These are phyloP conservation scores for Andrena bucephala DNA, from an alignment of 2,888 invertebrate species.

Conservation along the genomic window DNA sequence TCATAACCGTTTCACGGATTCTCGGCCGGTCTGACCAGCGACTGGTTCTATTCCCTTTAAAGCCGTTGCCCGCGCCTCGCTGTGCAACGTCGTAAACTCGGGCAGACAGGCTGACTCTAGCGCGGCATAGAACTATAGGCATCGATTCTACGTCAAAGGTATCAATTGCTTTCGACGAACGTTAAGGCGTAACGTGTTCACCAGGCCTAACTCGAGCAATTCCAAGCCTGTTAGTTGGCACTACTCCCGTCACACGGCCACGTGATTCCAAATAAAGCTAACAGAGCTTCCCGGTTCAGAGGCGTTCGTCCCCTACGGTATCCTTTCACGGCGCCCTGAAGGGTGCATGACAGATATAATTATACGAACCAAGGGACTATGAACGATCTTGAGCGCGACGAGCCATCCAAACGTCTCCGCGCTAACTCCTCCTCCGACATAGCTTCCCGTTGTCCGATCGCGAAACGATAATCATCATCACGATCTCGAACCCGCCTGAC, in stretches of 20 bases:
- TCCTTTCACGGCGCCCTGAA: conserved; percentile 32
- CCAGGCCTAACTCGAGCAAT: conserved; percentile 15
- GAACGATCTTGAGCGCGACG: conserved; percentile 51
- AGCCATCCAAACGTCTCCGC: conserved; percentile 42
- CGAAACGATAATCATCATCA: conserved; percentile 44
- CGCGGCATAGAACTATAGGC: neutral
- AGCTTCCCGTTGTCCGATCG: conserved; percentile 30
- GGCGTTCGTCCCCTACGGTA: conserved; percentile 21
- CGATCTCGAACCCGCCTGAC: conserved; percentile 10
- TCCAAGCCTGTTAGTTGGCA: conserved; percentile 22
- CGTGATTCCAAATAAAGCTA: conserved; percentile 53
- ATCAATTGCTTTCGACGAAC: conserved; percentile 9
- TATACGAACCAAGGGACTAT: conserved; percentile 69
- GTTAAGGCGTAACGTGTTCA: conserved; percentile 17
- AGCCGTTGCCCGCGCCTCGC: conserved; percentile 4
- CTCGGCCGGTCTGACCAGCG: neutral
- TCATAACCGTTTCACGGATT: neutral
- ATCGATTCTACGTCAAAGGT: conserved; percentile 23
- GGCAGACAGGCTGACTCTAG: conserved; percentile 6
- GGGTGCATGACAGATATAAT: conserved; percentile 49
- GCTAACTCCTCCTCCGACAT: conserved; percentile 39
- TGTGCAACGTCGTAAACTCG: conserved; percentile 24
- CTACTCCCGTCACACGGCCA: conserved; percentile 44
- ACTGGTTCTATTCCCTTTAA: conserved; percentile 40
- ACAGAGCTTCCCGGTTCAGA: conserved; percentile 17